Evolutionary conservation across 2,888 invertebrate species (phyloP).

Genomic region (Cephus rjabovi): DNA sequence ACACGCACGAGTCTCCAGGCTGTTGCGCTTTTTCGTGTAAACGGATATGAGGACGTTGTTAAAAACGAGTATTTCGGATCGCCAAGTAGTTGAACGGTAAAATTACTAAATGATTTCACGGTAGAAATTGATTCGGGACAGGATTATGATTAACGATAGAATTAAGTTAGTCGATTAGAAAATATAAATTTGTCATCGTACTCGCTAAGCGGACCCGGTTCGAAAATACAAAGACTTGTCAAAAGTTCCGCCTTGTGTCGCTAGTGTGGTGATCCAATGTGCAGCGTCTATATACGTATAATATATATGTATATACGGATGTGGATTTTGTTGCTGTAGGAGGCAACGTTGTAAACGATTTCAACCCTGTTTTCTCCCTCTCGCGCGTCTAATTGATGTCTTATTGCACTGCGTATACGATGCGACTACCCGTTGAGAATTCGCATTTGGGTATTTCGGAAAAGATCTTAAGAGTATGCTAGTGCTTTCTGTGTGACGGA

Average conservation of each 20-base stretch:
- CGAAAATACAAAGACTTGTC: not conserved
- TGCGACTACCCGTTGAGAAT: not conserved
- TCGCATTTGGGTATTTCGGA: not conserved
- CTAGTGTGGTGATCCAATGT: not conserved
- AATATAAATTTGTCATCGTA: not conserved
- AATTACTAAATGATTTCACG: too few species aligned
- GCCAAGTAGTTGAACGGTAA: too few species aligned
- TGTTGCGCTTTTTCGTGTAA: not conserved
- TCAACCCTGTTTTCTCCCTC: constrained; percentile 7
- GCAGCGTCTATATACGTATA: not conserved
- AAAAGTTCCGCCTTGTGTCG: not conserved
- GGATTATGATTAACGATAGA: too few species aligned
- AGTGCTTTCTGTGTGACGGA: not conserved
- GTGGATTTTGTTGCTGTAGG: not conserved
- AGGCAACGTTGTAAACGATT: not conserved
- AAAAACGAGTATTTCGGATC: too few species aligned
- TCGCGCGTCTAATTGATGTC: constrained; percentile 6
- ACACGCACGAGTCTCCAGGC: not conserved
- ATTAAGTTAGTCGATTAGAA: too few species aligned
- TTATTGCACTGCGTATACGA: not conserved
- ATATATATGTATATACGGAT: not conserved
- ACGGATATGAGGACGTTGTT: too few species aligned
- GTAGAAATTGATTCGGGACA: too few species aligned
- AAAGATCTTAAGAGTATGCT: not conserved
- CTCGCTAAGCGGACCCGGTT: not conserved